Conservation (phyloP, 2,113 vertebrate genomes). For the Heterocephalus glaber region DNA sequence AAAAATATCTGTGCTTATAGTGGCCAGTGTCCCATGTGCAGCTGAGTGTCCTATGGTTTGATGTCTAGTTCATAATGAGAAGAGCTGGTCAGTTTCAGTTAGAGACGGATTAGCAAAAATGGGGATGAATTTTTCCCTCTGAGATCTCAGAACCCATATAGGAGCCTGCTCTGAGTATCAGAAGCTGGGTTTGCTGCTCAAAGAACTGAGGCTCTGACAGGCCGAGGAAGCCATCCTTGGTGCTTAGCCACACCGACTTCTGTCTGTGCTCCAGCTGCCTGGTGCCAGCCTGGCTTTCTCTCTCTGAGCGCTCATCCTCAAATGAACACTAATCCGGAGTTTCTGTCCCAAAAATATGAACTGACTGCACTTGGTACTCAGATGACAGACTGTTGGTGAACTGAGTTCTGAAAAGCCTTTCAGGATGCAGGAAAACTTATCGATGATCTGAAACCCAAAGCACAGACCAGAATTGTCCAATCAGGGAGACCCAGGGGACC, state of each 20-base stretch:
- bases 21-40: fast-evolving
- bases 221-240: neutral
- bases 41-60: fast-evolving
- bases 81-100: fast-evolving
- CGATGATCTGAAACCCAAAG: neutral
- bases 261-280: fast-evolving
- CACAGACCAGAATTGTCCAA: neutral
- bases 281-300: fast-evolving
- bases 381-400: neutral
- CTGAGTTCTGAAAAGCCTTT: neutral
- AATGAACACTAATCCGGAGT: neutral
- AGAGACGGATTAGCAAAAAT: fast-evolving
- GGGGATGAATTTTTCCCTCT: too few species aligned
- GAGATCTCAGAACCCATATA: neutral
- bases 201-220: neutral
- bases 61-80: neutral
- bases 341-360: neutral
- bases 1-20: fast-evolving
- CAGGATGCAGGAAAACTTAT: neutral
- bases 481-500: neutral
- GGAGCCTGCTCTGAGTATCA: neutral
- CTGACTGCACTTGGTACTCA: fast-evolving
- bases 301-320: neutral
- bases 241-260: neutral
- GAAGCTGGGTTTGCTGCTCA: fast-evolving